Percentiles rank a stretch among this genome's conserved stretches.
phyloP scores from a whole-genome alignment of 2,113 vertebrate genomes.

The Crotalus viridis region DNA sequence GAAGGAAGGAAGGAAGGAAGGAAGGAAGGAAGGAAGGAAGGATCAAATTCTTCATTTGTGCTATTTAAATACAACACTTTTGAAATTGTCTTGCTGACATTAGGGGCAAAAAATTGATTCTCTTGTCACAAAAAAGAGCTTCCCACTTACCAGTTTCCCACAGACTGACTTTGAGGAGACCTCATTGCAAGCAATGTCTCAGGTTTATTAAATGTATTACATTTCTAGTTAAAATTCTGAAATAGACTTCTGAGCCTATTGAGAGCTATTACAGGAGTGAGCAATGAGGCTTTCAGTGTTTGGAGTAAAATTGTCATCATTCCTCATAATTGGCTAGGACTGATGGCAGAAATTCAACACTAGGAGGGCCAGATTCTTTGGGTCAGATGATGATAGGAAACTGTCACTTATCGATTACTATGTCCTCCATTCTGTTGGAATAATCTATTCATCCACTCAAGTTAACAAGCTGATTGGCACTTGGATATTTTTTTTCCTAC shows the following conservation, averaged over 20 bases:
- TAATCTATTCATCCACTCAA: neutral
- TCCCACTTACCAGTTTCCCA: neutral
- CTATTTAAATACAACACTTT: constrained; percentile 32
- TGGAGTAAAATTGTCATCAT: neutral
- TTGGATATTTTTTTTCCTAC: neutral
- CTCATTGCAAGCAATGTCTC: neutral
- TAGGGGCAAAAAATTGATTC: neutral
- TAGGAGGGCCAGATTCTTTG: neutral
- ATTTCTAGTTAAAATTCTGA: neutral
- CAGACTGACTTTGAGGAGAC: neutral
- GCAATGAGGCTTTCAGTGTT: neutral
- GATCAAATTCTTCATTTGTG: constrained; percentile 30
- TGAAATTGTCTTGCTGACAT: neutral
- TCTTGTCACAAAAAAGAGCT: neutral
- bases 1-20: constrained; percentile 41
- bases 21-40: constrained; percentile 40
- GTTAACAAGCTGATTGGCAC: neutral
- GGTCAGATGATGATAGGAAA: neutral
- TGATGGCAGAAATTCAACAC: neutral
- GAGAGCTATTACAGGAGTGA: neutral
- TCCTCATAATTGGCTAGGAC: neutral
- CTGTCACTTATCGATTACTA: neutral
- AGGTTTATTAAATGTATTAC: too few species aligned
- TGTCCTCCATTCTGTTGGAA: neutral
- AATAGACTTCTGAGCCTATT: neutral